Evolutionary conservation across 2,888 invertebrate species (phyloP), one percentile per base, ranked within the genome.

Genomic region (Eupithecia subumbrata): DNA sequence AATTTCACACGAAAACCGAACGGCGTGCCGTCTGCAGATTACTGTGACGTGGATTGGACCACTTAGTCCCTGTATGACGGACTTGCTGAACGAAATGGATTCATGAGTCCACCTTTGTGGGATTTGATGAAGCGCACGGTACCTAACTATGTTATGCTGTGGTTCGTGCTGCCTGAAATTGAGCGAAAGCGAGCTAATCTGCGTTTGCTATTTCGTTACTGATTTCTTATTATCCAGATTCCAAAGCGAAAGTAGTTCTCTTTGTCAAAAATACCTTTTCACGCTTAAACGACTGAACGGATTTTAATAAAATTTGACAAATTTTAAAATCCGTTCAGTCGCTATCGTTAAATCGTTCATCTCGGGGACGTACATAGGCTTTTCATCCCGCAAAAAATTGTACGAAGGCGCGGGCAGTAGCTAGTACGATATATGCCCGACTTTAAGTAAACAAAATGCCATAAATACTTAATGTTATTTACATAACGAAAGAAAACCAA

Each of bases 21-120:
- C 84, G 82, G 80, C 77, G 79, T 80, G 72, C 82, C 80, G 83
- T 86, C 82, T 83, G 82, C 84, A 86, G 89, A 89, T 90, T 88
- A 88, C 83, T 85, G 79, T 83, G 86, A 87, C 85, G 85, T 84
- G 87, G 86, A 90, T 87, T 86, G 86, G 85, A 84, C 86, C 87
- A 88, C 87, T 88, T 86, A 87, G 82, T 82, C 81, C 83, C 82
- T 77, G 74, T 84, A 84, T 82, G 85, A 84, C 80, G 84, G 80
- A 76, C 78, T 80, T 82, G 85, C 84, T 80, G 84, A 80, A 76
- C 79, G 80, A 84, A 88, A 87, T 84, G 83, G 84, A 82, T 81
- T 84, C 79, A 60, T 72, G 75, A 74, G 74, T 76, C 77, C 74
- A 70, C 74, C 73, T 76, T 69, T 75, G 73, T 77, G 52, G 72